phyloP scores from a whole-genome alignment of 2,797 vertebrate species.

The Lycodopsis pacificus region DNA sequence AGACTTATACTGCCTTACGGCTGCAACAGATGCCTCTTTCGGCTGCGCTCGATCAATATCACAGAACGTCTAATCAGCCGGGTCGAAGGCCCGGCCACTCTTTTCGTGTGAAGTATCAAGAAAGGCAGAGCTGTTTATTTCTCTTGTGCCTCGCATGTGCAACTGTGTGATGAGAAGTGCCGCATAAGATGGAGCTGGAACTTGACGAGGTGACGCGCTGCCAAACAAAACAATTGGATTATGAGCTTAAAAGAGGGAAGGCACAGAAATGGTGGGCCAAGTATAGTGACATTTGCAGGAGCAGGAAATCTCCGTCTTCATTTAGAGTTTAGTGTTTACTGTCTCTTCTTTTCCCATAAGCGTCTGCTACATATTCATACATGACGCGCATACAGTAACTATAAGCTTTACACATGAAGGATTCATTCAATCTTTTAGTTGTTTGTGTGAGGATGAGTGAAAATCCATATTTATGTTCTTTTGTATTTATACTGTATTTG shows the following conservation, averaged over 20 bases:
- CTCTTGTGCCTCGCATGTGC: not conserved
- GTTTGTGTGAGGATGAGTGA: not conserved
- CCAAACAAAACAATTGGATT: constrained; percentile 71
- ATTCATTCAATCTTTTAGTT: not conserved
- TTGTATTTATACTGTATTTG: not conserved
- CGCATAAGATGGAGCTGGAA: constrained; percentile 24
- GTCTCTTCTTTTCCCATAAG: not conserved
- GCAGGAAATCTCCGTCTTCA: constrained; percentile 31
- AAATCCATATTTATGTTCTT: not conserved
- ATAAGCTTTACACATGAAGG: not conserved
- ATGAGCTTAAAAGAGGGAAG: constrained; percentile 66
- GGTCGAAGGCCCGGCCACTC: constrained; percentile 30
- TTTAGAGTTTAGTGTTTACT: constrained; percentile 7
- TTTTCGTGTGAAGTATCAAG: constrained; percentile 37
- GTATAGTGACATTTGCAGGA: constrained; percentile 56
- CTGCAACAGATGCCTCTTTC: constrained; percentile 67
- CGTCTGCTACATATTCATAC: constrained; percentile 18
- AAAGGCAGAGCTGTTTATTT: constrained; percentile 34
- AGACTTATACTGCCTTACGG: constrained; percentile 60
- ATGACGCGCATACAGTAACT: not conserved
- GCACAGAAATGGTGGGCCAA: constrained; percentile 34
- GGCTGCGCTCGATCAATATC: constrained; percentile 52
- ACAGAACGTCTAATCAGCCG: constrained; percentile 39
- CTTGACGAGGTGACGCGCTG: constrained; percentile 30
- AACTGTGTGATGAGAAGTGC: constrained; percentile 25